phyloP scores from a whole-genome alignment of 2,113 vertebrate genomes.

The Lontra canadensis region DNA sequence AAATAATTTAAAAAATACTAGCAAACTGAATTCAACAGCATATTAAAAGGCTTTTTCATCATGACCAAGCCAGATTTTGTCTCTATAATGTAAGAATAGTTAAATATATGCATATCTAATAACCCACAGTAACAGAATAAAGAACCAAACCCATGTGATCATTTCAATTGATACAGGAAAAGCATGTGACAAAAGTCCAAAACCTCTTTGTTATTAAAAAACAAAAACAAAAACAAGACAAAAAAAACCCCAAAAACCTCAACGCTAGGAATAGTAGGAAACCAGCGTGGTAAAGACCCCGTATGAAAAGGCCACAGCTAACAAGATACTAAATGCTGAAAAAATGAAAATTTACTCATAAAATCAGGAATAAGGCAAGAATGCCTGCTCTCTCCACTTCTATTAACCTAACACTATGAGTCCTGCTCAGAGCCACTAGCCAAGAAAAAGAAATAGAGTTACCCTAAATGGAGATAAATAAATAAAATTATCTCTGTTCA shows the following conservation, averaged over 20 bases:
- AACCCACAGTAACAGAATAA: neutral
- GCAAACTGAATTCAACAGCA: neutral
- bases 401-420: neutral
- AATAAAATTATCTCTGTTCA: neutral
- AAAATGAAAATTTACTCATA: neutral
- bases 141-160: neutral
- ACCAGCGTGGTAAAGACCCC: neutral
- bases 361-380: neutral
- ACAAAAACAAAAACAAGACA: neutral
- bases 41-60: neutral
- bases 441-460: neutral
- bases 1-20: too few species aligned
- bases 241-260: neutral
- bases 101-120: neutral
- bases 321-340: neutral
- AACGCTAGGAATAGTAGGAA: neutral
- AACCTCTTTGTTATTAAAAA: neutral
- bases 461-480: neutral
- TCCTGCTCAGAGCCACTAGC: neutral
- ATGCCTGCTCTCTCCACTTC: neutral
- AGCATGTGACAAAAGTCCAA: neutral
- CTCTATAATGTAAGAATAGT: neutral
- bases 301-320: neutral
- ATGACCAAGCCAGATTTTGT: neutral
- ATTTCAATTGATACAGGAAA: neutral